A percentile compares a stretch with the other conserved stretches of the same genome.
Conservation (phyloP, 2,888 invertebrate species). For the Metacarcinus magister region DNA sequence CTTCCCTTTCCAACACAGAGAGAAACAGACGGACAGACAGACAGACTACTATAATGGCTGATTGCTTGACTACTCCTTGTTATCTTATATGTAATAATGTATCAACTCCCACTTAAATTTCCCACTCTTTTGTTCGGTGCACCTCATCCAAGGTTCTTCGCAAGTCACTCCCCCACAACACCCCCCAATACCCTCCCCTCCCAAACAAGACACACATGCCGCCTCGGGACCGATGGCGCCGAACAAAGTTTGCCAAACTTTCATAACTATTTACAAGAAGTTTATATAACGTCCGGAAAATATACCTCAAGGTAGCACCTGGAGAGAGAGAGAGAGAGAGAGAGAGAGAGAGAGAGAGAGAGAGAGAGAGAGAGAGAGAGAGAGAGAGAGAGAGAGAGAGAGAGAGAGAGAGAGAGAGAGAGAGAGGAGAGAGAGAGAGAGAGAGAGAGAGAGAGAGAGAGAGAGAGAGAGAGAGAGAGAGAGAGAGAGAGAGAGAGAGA, state of each 20-base stretch:
- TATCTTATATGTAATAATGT: background rate
- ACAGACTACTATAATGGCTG: background rate
- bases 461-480: no score
- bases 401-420: no score
- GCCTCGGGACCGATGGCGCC: slow-evolving; percentile 26
- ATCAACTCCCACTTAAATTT: background rate
- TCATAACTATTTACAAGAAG: slow-evolving; percentile 14
- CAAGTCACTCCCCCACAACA: background rate
- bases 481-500: no score
- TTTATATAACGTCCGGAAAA: slow-evolving; percentile 12
- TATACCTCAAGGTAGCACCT: slow-evolving; percentile 31
- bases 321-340: background rate
- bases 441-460: no score
- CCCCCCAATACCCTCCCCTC: background rate
- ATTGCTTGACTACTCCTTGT: background rate
- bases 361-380: background rate
- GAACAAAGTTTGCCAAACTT: background rate
- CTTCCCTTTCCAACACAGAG: no score
- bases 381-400: no score
- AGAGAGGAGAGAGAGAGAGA: no score
- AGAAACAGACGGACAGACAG: no score
- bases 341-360: slow-evolving; percentile 10
- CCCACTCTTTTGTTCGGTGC: background rate
- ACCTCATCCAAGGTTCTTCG: background rate
- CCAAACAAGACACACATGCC: background rate